phyloP scores from a whole-genome alignment of 2,888 invertebrate genomes.

The Metellina segmentata region DNA sequence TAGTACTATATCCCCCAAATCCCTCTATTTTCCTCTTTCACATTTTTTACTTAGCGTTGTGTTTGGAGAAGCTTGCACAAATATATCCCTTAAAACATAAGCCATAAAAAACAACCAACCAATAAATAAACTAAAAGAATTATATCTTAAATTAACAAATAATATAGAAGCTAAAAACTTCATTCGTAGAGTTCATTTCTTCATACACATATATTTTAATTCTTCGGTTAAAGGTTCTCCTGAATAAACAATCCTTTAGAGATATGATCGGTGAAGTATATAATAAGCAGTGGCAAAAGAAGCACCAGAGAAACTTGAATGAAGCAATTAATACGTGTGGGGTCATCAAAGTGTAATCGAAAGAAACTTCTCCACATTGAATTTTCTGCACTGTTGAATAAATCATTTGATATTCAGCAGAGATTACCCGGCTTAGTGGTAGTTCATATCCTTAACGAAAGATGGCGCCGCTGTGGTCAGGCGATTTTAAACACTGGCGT shows the following conservation, averaged over 20 bases:
- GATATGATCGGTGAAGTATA: neutral
- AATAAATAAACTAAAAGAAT: no score
- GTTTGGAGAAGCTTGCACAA: no score
- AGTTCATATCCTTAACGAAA: neutral
- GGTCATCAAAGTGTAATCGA: neutral
- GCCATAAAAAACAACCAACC: no score
- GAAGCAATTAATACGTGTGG: neutral
- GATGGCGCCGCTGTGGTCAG: constrained; percentile 5
- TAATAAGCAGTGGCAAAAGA: neutral
- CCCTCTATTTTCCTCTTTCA: no score
- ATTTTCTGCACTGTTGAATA: neutral
- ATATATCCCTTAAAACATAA: no score
- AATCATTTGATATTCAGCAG: neutral
- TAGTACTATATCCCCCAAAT: no score
- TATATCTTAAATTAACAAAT: no score
- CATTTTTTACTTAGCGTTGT: no score
- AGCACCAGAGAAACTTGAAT: neutral
- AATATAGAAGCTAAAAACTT: no score
- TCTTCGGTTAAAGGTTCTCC: neutral
- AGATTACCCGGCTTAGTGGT: neutral
- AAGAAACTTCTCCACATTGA: neutral
- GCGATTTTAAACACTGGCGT: neutral
- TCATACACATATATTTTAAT: neutral
- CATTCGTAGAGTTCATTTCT: no score
- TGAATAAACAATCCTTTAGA: neutral